Conservation (phyloP, 1,140 invertebrate genomes). For the Zaprionus vittiger region DNA sequence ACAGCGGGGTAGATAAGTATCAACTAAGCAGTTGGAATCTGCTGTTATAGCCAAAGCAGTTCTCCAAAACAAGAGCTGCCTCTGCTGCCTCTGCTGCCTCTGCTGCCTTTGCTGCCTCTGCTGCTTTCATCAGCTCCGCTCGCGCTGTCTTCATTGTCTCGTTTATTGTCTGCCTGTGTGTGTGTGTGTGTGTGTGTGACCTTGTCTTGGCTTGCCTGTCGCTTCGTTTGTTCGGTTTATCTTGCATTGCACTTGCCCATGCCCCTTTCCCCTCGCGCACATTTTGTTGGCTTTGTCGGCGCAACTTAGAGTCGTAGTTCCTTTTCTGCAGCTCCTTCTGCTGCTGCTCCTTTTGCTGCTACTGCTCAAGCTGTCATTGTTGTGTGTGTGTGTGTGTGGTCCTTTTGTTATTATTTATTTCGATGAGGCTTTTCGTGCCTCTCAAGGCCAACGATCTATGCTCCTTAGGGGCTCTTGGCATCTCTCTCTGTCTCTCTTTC, state of each 20-base stretch:
- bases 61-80: slow-evolving; percentile 50
- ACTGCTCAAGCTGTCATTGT: slow-evolving; percentile 34
- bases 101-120: neutral
- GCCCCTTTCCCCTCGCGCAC: neutral
- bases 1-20: slow-evolving; percentile 67
- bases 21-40: slow-evolving; percentile 79
- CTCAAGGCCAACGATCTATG: slow-evolving; percentile 10
- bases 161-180: slow-evolving; percentile 14
- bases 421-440: slow-evolving; percentile 25
- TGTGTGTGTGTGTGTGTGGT: slow-evolving; percentile 20
- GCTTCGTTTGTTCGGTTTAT: slow-evolving; percentile 75
- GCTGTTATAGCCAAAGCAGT: slow-evolving; percentile 68
- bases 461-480: neutral
- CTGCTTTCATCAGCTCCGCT: slow-evolving; percentile 18
- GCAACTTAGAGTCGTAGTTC: slow-evolving; percentile 33
- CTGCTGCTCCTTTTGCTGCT: slow-evolving; percentile 23
- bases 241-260: slow-evolving; percentile 69
- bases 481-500: neutral
- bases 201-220: slow-evolving; percentile 55
- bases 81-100: neutral
- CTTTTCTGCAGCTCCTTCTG: slow-evolving; percentile 23
- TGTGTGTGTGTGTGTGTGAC: slow-evolving; percentile 28
- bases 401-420: slow-evolving; percentile 76
- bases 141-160: slow-evolving; percentile 28
- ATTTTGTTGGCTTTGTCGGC: slow-evolving; percentile 49